Conservation (phyloP, 2,797 vertebrate genomes). For the Coendou prehensilis region DNA sequence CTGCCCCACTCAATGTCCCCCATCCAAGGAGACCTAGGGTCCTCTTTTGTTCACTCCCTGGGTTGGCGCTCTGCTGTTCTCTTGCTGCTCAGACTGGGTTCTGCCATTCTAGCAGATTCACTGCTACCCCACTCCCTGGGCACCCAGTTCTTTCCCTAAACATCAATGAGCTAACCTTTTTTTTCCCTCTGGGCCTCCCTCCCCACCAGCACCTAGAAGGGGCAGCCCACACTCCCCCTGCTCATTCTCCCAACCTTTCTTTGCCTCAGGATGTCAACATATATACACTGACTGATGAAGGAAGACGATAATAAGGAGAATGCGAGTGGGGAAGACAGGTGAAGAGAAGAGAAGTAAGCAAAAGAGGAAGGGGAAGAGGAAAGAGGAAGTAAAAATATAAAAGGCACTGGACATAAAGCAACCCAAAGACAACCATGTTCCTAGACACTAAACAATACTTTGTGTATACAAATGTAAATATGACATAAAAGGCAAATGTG, state of each 20-base stretch:
- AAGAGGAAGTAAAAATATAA: constrained; percentile 3
- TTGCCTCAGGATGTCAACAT: not conserved
- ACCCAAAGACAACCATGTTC: not conserved
- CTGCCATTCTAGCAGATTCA: not conserved
- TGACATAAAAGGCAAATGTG: not conserved
- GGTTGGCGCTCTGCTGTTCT: not conserved
- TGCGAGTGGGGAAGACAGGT: not conserved
- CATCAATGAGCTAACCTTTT: not conserved
- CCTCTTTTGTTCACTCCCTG: not conserved
- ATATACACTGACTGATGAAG: not conserved
- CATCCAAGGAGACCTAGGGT: not conserved
- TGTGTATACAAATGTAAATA: not conserved
- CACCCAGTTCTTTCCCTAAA: not conserved
- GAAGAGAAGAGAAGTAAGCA: not conserved
- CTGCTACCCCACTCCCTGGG: not conserved
- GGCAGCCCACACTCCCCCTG: not conserved
- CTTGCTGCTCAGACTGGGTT: not conserved
- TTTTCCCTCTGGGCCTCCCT: not conserved
- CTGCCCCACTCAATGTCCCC: not conserved
- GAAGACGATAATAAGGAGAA: not conserved
- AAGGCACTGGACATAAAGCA: not conserved
- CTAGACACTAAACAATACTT: not conserved
- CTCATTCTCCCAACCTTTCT: not conserved
- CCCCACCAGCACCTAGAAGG: not conserved
- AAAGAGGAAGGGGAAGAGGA: not conserved